phyloP scores from a whole-genome alignment of 2,113 vertebrate species.

The Cottus gobio region DNA sequence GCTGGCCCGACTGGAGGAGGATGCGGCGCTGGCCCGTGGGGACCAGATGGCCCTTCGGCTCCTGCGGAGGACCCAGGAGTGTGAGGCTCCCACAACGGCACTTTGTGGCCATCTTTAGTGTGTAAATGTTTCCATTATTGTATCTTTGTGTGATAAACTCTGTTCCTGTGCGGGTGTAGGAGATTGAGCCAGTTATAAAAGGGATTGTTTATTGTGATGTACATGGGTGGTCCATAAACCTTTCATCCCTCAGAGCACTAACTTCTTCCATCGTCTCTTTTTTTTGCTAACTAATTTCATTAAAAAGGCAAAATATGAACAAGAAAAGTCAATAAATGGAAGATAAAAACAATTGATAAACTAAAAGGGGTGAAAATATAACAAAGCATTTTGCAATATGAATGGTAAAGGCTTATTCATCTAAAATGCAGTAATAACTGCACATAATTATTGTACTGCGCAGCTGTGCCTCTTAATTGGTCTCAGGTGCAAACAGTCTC shows the following conservation, averaged over 20 bases:
- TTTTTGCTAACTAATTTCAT: not conserved
- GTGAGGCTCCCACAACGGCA: conserved; percentile 46
- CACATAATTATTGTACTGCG: not conserved
- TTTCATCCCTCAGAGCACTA: not conserved
- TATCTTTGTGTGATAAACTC: not conserved
- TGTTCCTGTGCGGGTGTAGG: not conserved
- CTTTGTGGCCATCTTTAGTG: not conserved
- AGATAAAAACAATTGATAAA: no score
- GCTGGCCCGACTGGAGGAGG: conserved; percentile 67
- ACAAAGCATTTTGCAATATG: not conserved
- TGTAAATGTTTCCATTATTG: not conserved
- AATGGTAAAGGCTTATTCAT: not conserved
- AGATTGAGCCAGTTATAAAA: not conserved
- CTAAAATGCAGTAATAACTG: not conserved
- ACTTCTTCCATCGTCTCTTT: not conserved
- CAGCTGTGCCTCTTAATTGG: not conserved
- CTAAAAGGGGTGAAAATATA: not conserved
- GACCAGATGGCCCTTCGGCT: conserved; percentile 77
- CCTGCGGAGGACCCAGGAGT: conserved; percentile 58
- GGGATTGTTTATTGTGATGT: not conserved
- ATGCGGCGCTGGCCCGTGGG: conserved; percentile 55
- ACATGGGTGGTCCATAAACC: not conserved
- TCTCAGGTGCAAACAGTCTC: conserved; percentile 1
- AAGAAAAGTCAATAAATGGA: not conserved
- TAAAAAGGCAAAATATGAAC: not conserved